These are phyloP conservation scores for Malacoctenus gilli DNA, from an alignment of 2,797 vertebrate genomes.

Conservation along the genomic window DNA sequence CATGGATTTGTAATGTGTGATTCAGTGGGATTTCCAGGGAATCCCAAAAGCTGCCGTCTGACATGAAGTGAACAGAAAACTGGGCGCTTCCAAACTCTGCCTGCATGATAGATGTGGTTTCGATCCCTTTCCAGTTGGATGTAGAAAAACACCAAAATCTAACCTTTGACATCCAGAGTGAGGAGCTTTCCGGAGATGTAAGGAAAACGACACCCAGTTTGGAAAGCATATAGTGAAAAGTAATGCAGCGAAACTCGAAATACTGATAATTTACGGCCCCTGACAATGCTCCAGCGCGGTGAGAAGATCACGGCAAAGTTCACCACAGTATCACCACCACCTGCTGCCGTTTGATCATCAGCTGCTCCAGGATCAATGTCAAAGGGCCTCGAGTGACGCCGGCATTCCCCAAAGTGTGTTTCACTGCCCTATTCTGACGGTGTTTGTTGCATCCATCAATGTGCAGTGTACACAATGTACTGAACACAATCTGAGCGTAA, in stretches of 20 bases:
- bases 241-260: too few relatives aligned
- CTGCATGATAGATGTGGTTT: constrained; percentile 33
- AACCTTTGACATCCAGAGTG: constrained; percentile 20
- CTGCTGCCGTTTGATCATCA: neutral
- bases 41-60: constrained; percentile 22
- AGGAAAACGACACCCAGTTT: too few relatives aligned
- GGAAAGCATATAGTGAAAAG: too few relatives aligned
- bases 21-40: constrained; percentile 47
- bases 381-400: neutral
- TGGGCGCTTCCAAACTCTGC: constrained; percentile 1
- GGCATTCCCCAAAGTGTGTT: neutral
- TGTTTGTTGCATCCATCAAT: neutral
- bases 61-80: constrained; percentile 12
- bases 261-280: too few relatives aligned
- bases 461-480: neutral
- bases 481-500: constrained; percentile 1
- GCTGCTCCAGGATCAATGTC: neutral
- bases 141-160: constrained; percentile 10
- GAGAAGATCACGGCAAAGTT: neutral
- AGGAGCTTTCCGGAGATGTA: too few relatives aligned
- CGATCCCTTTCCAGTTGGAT: constrained; percentile 26
- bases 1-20: constrained; percentile 29
- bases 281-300: constrained; percentile 1
- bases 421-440: neutral
- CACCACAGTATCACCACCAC: neutral